Evolutionary conservation across 2,888 invertebrate genomes (phyloP).

Genomic region (Prosapia bicincta): DNA sequence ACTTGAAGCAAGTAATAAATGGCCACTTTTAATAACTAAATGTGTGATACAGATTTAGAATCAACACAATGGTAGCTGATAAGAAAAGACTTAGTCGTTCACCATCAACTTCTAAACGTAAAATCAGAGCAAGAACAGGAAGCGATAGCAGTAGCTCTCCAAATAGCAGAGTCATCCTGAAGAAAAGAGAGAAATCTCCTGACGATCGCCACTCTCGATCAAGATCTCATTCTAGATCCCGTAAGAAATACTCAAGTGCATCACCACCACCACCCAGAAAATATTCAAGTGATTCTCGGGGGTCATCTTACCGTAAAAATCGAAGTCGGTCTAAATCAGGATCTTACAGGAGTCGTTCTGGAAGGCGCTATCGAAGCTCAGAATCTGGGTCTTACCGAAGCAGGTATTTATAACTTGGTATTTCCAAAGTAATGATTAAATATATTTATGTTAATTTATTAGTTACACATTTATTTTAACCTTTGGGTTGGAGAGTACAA

Average conservation of each 20-base stretch:
- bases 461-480: too few relatives aligned
- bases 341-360: slow-evolving; percentile 62
- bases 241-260: slow-evolving; percentile 26
- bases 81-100: slow-evolving; percentile 27
- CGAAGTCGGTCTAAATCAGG: slow-evolving; percentile 56
- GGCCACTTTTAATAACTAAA: too few relatives aligned
- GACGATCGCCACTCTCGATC: slow-evolving; percentile 26
- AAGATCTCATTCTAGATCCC: slow-evolving; percentile 37
- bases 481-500: too few relatives aligned
- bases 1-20: too few relatives aligned
- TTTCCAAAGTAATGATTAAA: too few relatives aligned
- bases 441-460: too few relatives aligned
- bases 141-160: neutral
- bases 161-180: slow-evolving; percentile 47
- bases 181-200: slow-evolving; percentile 43
- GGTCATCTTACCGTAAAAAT: slow-evolving; percentile 34
- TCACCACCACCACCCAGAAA: slow-evolving; percentile 33
- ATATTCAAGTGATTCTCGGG: slow-evolving; percentile 35
- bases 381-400: slow-evolving; percentile 34
- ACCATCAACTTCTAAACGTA: slow-evolving; percentile 24
- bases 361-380: slow-evolving; percentile 47
- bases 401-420: slow-evolving; percentile 10
- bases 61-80: slow-evolving; percentile 33
- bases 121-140: slow-evolving; percentile 20
- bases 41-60: slow-evolving; percentile 36